Conservation (phyloP, 2,888 invertebrate genomes). For the Mayetiola destructor region DNA sequence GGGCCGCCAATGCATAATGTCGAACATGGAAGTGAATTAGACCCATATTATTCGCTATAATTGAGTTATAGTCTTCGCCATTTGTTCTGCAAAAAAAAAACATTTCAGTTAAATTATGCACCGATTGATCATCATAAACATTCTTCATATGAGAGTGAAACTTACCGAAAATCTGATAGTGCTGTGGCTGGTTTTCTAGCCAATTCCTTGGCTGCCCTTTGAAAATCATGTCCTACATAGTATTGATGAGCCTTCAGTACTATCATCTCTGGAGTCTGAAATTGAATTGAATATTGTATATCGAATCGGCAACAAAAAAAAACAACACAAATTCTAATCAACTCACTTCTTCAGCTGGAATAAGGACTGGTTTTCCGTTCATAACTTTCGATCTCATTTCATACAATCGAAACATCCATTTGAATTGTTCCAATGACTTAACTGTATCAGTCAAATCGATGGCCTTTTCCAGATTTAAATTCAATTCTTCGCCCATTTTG, state of each 20-base stretch:
- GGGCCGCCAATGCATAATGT: constrained; percentile 34
- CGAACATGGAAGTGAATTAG: constrained; percentile 34
- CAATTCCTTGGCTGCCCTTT: constrained; percentile 35
- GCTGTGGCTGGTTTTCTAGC: constrained; percentile 24
- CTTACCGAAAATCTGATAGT: constrained; percentile 24
- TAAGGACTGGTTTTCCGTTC: constrained; percentile 27
- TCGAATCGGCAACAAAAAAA: not conserved
- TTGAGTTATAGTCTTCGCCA: constrained; percentile 30
- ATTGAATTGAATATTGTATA: not conserved
- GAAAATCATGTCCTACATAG: constrained; percentile 35
- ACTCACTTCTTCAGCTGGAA: constrained; percentile 30
- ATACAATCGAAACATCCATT: constrained; percentile 27
- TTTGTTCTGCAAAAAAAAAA: constrained; percentile 19
- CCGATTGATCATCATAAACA: not conserved
- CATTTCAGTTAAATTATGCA: not conserved
- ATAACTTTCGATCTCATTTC: constrained; percentile 29
- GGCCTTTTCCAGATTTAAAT: constrained; percentile 13
- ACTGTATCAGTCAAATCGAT: not conserved
- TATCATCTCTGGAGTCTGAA: constrained; percentile 27
- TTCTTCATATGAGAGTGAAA: not conserved
- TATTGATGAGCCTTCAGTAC: constrained; percentile 34
- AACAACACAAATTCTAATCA: not conserved
- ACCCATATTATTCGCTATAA: constrained; percentile 36
- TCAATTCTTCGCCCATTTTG: constrained; percentile 18
- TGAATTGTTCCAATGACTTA: constrained; percentile 21